A percentile compares a stretch with the other conserved stretches of the same genome.
phyloP scores from a whole-genome alignment of 2,113 vertebrate species.

The Cichladusa arquata region DNA sequence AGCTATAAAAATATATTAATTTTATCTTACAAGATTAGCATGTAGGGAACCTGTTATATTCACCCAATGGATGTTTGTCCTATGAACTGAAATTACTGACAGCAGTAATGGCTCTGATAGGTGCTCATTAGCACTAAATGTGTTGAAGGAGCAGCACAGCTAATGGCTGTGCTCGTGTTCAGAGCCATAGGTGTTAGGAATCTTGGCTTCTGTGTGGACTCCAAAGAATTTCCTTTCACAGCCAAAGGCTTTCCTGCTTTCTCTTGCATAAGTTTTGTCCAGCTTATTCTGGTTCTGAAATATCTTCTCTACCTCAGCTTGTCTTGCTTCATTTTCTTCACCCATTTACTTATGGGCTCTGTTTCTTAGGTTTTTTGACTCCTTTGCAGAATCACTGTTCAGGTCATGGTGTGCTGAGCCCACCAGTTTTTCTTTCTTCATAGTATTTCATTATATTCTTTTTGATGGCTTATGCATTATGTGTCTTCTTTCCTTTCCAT shows the following conservation, averaged over 20 bases:
- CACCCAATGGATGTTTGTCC: not conserved
- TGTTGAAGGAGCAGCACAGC: not conserved
- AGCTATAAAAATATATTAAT: not conserved
- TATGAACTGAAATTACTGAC: not conserved
- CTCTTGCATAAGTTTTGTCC: not conserved
- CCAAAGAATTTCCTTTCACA: not conserved
- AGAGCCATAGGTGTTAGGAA: not conserved
- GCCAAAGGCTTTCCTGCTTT: not conserved
- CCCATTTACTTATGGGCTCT: not conserved
- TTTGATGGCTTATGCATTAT: not conserved
- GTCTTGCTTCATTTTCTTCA: not conserved
- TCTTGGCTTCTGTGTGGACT: not conserved
- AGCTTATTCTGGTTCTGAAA: not conserved
- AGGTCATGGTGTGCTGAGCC: not conserved
- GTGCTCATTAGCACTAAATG: not conserved
- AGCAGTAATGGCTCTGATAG: not conserved
- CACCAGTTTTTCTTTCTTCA: not conserved
- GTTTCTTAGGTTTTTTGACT: not conserved
- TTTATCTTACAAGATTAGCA: not conserved
- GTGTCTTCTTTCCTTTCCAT: not conserved
- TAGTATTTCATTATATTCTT: not conserved
- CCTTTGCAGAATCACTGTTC: not conserved
- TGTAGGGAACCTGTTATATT: not conserved
- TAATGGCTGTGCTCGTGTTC: not conserved
- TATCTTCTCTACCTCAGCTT: not conserved